Base-by-base conservation (phyloP, 2,797 vertebrate genomes). In the Cossypha polioptera region DNA sequence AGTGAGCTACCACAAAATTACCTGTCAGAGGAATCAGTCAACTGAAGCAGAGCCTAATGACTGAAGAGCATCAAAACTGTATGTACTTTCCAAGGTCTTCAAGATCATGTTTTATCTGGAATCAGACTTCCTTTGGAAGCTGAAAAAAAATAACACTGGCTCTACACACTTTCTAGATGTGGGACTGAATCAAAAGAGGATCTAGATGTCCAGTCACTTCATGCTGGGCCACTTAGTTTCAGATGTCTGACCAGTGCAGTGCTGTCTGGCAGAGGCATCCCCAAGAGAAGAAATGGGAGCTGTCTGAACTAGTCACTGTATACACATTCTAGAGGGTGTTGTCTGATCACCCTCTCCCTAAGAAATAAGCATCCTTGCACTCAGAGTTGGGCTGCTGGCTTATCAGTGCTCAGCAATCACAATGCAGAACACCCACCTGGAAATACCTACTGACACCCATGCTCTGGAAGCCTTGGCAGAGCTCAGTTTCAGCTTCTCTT, bases 381-480 rank as follows among this genome's bases (percentile, higher is more conserved):
- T 48, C 24, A 36, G n/a, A 85, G 13, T 4, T 79, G 59, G 42
- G 75, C 50, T 53, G 50, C 42, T 40, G 38, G 13, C 10, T 68
- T 36, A 43, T 16, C 25, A 31, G 40, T 48, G 31, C 54, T 57
- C 74, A 73, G 58, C 42, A 59, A 26, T 3, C 33, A 45, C 20
- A 59, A 14, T 3, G 20, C 31, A 55, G 18, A 89, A 36, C 28
- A 77, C 13, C 5, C 31, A 61, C 29, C 50, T 45, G n/a, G 33
- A 79, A 81, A 53, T 7, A 33, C 19, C 43, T 9, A 36, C 35
- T 6, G 29, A 79, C 0, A 0, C 25, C 42, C 25, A 12, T 7
- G 66, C 16, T 55, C 58, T 53, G 36, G n/a, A 75, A 68, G 54
- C 19, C 38, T 11, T 11, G 15, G 35, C 40, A 45, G 33, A 77